These are phyloP conservation scores for Tinea semifulvella DNA, from an alignment of 2,888 invertebrate species.

Conservation along the genomic window DNA sequence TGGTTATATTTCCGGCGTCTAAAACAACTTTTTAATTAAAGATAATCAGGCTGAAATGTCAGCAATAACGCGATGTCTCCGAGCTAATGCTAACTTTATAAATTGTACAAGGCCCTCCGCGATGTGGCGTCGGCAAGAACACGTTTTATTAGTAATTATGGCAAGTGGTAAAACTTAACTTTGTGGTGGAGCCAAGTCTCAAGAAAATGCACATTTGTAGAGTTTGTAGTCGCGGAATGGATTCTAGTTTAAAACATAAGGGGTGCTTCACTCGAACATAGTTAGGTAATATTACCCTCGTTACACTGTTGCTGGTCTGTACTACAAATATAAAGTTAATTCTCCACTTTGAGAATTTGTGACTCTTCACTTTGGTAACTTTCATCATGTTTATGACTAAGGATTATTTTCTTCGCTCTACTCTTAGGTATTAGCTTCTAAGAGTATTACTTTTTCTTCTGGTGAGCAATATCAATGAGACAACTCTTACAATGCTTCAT, in stretches of 20 bases:
- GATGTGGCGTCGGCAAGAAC: constrained; percentile 41
- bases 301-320: constrained; percentile 36
- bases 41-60: constrained; percentile 54
- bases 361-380: constrained; percentile 22
- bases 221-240: constrained; percentile 53
- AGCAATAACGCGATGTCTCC: constrained; percentile 49
- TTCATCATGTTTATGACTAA: neutral
- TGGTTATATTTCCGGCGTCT: constrained; percentile 45
- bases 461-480: too few species aligned
- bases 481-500: too few species aligned
- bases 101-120: constrained; percentile 40
- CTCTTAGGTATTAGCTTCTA: neutral
- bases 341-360: constrained; percentile 6
- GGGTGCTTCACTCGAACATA: constrained; percentile 44
- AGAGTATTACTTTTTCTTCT: too few species aligned
- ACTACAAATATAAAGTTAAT: constrained; percentile 6
- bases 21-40: constrained; percentile 61
- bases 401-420: neutral
- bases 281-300: constrained; percentile 55
- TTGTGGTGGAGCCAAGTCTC: constrained; percentile 37
- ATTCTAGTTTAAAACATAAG: constrained; percentile 58
- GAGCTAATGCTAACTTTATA: constrained; percentile 44
- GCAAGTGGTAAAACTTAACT: constrained; percentile 54
- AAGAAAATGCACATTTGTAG: constrained; percentile 52
- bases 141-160: constrained; percentile 57